phyloP scores from a whole-genome alignment of 2,113 vertebrate genomes.

The Steatornis caripensis region DNA sequence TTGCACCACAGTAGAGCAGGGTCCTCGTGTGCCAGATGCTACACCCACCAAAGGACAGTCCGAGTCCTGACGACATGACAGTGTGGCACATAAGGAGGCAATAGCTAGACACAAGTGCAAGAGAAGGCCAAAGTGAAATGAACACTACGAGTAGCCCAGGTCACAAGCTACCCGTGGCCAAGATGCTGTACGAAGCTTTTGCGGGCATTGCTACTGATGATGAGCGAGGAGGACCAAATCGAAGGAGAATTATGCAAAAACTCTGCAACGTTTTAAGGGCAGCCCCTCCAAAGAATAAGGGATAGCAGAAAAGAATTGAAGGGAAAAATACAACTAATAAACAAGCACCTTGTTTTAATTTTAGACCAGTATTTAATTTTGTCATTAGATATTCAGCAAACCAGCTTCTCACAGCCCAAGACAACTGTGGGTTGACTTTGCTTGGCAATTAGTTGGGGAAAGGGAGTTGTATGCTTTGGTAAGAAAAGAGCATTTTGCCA shows the following conservation, averaged over 20 bases:
- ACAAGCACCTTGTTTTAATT: background rate
- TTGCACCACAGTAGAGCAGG: rapidly evolving
- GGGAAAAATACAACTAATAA: background rate
- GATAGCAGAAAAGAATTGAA: background rate
- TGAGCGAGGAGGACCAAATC: background rate
- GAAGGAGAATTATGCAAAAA: background rate
- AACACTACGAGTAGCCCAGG: background rate
- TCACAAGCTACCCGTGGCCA: background rate
- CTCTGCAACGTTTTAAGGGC: background rate
- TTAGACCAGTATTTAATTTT: background rate
- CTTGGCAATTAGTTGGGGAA: background rate
- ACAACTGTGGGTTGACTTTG: rapidly evolving
- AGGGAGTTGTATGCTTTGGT: background rate
- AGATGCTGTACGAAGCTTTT: background rate
- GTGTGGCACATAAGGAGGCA: too few relatives aligned
- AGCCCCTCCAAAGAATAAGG: background rate
- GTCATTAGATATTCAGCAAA: background rate
- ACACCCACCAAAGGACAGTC: too few relatives aligned
- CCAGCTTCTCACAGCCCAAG: background rate
- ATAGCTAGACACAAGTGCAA: background rate
- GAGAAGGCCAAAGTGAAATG: background rate
- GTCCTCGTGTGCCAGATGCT: rapidly evolving
- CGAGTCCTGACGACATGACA: too few relatives aligned
- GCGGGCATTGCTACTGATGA: background rate
- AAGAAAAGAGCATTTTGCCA: background rate